Base-by-base conservation (phyloP, 2,797 vertebrate species). In the Notolabrus celidotus region DNA sequence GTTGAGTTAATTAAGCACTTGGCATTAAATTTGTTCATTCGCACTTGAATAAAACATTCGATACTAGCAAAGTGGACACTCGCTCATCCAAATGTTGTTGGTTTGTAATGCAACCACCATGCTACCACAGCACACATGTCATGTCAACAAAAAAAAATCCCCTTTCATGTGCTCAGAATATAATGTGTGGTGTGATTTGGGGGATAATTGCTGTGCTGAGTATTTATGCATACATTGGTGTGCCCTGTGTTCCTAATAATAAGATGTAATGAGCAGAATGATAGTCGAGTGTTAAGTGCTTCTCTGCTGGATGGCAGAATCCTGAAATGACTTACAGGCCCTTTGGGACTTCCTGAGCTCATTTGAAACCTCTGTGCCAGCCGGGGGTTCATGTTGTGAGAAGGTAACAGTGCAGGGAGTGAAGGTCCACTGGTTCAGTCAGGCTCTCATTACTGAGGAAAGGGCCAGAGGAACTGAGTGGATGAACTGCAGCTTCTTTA, bases 371-470 rank as follows among this genome's bases (percentile, higher is more conserved):
- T 71, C 47, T 77, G 81, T 67, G 64, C 52, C 70, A 78, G 72
- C n/a, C 43, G 15, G 17, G n/a, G 75, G 71, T 75, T 82, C 67
- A 46, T 83, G 84, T 86, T 87, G 83, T 86, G 80, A 65, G 72
- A 70, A 84, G 80, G 70, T 83, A 86, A 80, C 83, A 63, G 82
- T 71, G 61, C 56, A 47, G 61, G 58, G 42, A 86, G 65, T 51
- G 63, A 78, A 79, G 74, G 86, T 82, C 81, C 54, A 41, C 42
- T 49, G 64, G 63, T 86, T 87, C 70, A 77, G 79, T 66, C 61
- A 59, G 79, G 31, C 80, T 82, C 79, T 90, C 88, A 87, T 91
- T 88, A 87, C 62, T 64, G 64, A 74, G 68, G 17, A 76, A 80
- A 71, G 66, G 63, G 50, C 74, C 67, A 77, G 58, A 86, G 74